Conservation (phyloP, 2,888 invertebrate genomes). For the Sesia bembeciformis region DNA sequence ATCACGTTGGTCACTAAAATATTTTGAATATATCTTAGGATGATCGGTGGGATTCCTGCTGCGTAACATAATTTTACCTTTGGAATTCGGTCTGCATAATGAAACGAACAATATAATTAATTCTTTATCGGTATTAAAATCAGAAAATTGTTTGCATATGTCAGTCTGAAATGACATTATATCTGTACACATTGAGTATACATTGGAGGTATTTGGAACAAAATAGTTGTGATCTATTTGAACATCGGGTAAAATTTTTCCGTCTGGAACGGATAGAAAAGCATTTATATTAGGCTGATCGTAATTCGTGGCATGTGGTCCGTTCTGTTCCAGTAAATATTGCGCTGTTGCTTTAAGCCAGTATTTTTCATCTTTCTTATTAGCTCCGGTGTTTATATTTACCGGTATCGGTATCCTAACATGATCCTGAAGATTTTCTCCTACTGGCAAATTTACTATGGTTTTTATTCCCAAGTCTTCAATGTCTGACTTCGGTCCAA, state of each 20-base stretch:
- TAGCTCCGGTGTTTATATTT: conserved; percentile 42
- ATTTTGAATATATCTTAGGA: conserved; percentile 51
- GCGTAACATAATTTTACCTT: conserved; percentile 40
- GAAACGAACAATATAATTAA: conserved; percentile 50
- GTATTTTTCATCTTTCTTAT: conserved; percentile 31
- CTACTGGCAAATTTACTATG: conserved; percentile 44
- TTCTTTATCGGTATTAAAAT: conserved; percentile 49
- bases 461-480: conserved; percentile 36
- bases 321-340: conserved; percentile 50
- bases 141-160: conserved; percentile 47
- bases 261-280: conserved; percentile 43
- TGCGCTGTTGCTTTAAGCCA: conserved; percentile 50
- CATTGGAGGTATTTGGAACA: conserved; percentile 44
- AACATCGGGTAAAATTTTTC: conserved; percentile 45
- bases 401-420: conserved; percentile 57
- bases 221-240: conserved; percentile 65
- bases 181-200: conserved; percentile 39
- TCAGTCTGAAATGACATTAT: conserved; percentile 38
- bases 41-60: conserved; percentile 36
- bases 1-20: conserved; percentile 50
- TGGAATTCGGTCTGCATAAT: conserved; percentile 51
- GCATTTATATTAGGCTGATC: conserved; percentile 61
- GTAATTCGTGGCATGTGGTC: conserved; percentile 53
- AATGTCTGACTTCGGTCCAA: conserved; percentile 44
- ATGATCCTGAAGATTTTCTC: conserved; percentile 65